Conservation (phyloP, 2,113 vertebrate species). For the Clarias macrocephalus region DNA sequence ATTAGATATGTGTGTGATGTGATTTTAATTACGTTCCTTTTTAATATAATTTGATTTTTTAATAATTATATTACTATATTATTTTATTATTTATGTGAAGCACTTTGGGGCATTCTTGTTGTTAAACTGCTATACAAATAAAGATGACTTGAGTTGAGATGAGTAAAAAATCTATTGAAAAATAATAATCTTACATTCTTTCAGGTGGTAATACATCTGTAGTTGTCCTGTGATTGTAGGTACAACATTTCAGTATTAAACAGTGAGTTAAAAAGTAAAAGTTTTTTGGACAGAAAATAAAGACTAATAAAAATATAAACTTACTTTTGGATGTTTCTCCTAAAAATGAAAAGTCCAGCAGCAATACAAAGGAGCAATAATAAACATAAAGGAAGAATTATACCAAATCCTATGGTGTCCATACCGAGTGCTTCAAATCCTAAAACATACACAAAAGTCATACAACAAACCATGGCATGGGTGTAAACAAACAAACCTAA, state of each 20-base stretch:
- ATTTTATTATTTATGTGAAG: too few species aligned
- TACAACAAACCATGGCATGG: neutral
- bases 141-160: too few species aligned
- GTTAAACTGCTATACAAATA: too few species aligned
- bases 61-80: too few species aligned
- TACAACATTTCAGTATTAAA: neutral
- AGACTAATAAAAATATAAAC: neutral
- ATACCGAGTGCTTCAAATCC: neutral
- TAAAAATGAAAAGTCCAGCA: slow-evolving; percentile 47
- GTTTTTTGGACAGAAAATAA: neutral
- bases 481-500: neutral
- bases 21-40: too few species aligned
- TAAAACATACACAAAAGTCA: neutral
- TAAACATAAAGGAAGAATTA: slow-evolving; percentile 13
- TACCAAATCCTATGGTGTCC: neutral
- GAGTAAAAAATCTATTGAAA: neutral
- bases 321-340: slow-evolving; percentile 49
- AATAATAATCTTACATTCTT: neutral
- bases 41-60: too few species aligned
- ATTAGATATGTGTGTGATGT: too few species aligned
- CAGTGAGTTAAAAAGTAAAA: neutral
- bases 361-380: slow-evolving; percentile 43
- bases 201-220: neutral
- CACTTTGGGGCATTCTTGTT: too few species aligned
- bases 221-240: neutral